Conservation (phyloP, 2,113 vertebrate genomes). For the Fregata magnificens region DNA sequence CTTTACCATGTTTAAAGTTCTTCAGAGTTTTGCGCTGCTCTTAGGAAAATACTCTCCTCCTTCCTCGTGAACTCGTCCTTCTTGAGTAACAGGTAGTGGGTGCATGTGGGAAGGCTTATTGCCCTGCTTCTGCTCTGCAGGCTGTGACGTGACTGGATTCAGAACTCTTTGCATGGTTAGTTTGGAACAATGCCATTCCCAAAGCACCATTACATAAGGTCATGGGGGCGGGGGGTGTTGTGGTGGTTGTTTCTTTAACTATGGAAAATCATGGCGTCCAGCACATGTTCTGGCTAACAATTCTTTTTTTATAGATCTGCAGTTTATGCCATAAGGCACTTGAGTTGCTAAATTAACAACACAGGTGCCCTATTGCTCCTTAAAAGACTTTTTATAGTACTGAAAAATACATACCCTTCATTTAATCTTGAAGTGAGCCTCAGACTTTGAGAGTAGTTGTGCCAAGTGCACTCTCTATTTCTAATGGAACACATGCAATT, state of each 20-base stretch:
- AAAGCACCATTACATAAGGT: not conserved
- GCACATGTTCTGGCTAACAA: not conserved
- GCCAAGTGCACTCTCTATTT: not conserved
- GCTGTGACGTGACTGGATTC: slow-evolving; percentile 15
- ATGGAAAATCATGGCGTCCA: not conserved
- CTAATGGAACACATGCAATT: not conserved
- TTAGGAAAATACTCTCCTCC: slow-evolving; percentile 29
- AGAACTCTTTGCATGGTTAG: not conserved
- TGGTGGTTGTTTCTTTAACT: not conserved
- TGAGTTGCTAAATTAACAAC: not conserved
- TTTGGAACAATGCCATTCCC: slow-evolving; percentile 18
- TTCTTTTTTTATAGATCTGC: not conserved
- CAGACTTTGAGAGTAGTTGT: not conserved
- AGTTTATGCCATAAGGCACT: not conserved
- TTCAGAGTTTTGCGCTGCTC: slow-evolving; percentile 13
- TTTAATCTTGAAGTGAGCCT: slow-evolving; percentile 45
- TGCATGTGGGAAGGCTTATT: slow-evolving; percentile 5
- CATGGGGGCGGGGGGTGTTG: not conserved
- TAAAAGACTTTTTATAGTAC: not conserved
- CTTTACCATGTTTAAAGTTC: not conserved
- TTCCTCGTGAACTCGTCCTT: slow-evolving; percentile 21
- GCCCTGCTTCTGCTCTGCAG: slow-evolving; percentile 5
- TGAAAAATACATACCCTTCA: not conserved
- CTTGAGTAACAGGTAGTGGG: slow-evolving; percentile 48
- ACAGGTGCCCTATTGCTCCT: not conserved